Base-by-base conservation (phyloP, 2,113 vertebrate species). In the Nycticebus coucang region DNA sequence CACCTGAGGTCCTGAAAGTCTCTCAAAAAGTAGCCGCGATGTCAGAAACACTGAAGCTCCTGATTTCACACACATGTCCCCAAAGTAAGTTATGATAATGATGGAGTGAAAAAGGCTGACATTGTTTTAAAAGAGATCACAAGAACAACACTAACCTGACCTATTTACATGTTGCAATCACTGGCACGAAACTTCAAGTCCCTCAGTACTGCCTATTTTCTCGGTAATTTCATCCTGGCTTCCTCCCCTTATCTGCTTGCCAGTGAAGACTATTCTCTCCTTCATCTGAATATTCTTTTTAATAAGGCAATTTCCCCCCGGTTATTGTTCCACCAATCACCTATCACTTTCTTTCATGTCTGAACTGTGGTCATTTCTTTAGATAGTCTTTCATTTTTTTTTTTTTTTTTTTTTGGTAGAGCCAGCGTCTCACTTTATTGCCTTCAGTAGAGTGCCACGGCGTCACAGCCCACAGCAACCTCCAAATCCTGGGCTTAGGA, bases 11-110 rank as follows among this genome's bases (percentile, higher is more conserved):
- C 50, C 53, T 85, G 45, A 37, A 81, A 94, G 37, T 80, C 85
- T 88, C 93, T 95, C 13, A 35, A 83, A 89, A 21, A 95, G 28
- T 57, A 13, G 68, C 26, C 94, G 62, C 60, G 64, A 77, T 88
- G 64, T 94, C 62, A 93, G 85, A 93, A 94, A 94, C 35, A 88
- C 10, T n/a, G 10, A 41, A 91, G 35, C 30, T n/a, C 41, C 41
- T 50, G 10, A 87, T 83, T 82, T 96, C 64, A 90, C 72, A 92
- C n/a, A 35, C n/a, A 66, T 96, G 88, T 97, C 37, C 50, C 92
- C 50, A 94, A 79, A 96, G 45, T 59, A 35, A 83, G 35, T 95
- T 57, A 79, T 55, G 60, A 93, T 87, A 55, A 82, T 10, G 85
- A 15, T 35, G 68, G 66, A 74, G 30, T 92, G 45, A 87, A 91